Evolutionary conservation across 2,888 invertebrate species (phyloP).

Genomic region (Leptopilina drosophilae): DNA sequence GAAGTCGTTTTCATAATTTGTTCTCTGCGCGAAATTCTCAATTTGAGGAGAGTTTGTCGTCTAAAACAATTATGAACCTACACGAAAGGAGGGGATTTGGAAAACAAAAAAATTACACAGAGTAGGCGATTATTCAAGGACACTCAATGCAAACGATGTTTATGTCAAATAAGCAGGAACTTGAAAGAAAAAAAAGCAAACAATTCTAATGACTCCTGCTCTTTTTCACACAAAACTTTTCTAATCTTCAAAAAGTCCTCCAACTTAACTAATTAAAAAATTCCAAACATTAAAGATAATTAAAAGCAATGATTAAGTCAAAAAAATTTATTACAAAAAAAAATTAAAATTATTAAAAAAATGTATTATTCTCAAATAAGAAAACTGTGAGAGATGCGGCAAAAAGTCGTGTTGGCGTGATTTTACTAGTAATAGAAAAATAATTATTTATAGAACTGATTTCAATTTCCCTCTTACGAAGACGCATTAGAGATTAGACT

Average conservation of each 20-base stretch:
- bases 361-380: not conserved
- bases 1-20: constrained; percentile 4
- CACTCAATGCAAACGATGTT: constrained; percentile 40
- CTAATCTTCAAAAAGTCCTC: no score
- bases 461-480: constrained; percentile 18
- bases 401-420: no score
- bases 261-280: no score
- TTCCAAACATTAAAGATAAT: no score
- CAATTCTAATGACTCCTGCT: no score
- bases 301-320: no score
- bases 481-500: constrained; percentile 32
- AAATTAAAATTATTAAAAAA: no score
- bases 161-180: constrained; percentile 29
- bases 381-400: no score
- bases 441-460: not conserved
- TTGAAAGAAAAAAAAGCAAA: no score
- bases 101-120: constrained; percentile 42
- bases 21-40: not conserved
- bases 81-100: constrained; percentile 52
- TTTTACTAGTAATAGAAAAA: no score
- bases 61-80: constrained; percentile 53
- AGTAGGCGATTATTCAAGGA: constrained; percentile 60
- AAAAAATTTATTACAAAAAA: no score
- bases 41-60: constrained; percentile 43
- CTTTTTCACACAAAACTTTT: no score